Base-by-base conservation (phyloP, 2,797 vertebrate genomes). In the Merluccius polli region DNA sequence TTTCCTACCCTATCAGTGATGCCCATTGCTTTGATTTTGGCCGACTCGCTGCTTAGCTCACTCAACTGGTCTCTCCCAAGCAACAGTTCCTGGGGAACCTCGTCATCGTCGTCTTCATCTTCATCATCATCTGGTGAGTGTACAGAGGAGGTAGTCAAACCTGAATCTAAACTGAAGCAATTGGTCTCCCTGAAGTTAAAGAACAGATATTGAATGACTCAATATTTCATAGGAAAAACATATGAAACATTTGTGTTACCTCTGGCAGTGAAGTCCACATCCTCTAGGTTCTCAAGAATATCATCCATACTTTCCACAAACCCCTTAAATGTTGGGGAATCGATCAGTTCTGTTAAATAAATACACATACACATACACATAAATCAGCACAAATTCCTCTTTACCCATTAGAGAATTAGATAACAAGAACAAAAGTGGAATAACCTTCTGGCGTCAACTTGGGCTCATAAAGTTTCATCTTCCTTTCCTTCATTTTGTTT, bases 11-110 rank as follows among this genome's bases (percentile, higher is more conserved):
- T 97, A 88, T 95, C 94, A 89, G 97, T 97, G 90, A 98, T 93
- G 78, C 97, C 95, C 98, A 99, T 98, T 76, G 95, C 95, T 92
- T 99, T 99, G 87, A 99, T 95, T 93, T 98, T 99, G 77, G 96
- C 95, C 63, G 98, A 99, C 92, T 98, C 96, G 52, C 95, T 97
- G 83, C 95, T 93, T 24, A 99, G 85, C 88, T 99, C 97, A 67
- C 86, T 95, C 86, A 99, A 87, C 81, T 98, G 97, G 86, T 98
- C 95, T 77, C 98, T 98, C 82, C 96, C 97, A 70, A 99, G 93
- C 18, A 99, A 88, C 65, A 99, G 84, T 83, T 99, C 98, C 79
- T 97, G 93, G 79, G 97, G 97, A 88, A 98, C 96, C 89, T 98
- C 97, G 77, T 98, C 97, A 81, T 98, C 96, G 79, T 97, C 95